A percentile compares a stretch with the other conserved stretches of the same genome.
phyloP scores from a whole-genome alignment of 2,113 vertebrate species.

The Chloroceryle aenea region DNA sequence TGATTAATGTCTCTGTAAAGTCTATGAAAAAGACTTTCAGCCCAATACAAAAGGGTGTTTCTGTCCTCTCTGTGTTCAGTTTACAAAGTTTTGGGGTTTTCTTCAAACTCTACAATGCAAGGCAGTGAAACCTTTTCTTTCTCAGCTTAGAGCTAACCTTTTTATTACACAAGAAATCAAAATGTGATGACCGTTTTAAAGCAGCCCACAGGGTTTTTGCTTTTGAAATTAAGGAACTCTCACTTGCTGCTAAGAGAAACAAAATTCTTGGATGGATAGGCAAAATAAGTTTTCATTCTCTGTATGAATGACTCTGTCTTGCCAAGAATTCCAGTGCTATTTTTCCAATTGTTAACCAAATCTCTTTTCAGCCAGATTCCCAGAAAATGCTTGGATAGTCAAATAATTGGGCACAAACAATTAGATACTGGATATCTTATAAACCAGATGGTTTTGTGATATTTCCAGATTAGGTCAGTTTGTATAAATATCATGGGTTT shows the following conservation, averaged over 20 bases:
- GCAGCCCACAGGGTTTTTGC: not conserved
- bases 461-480: conserved; percentile 5
- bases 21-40: not conserved
- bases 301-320: not conserved
- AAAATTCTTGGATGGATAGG: not conserved
- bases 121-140: not conserved
- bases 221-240: not conserved
- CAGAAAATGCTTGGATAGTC: not conserved
- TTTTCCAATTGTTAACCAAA: not conserved
- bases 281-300: not conserved
- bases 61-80: not conserved
- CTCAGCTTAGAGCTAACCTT: not conserved
- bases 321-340: not conserved
- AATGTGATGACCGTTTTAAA: not conserved
- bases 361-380: not conserved
- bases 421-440: not conserved
- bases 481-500: conserved; percentile 37
- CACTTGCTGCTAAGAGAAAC: not conserved
- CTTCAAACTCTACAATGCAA: not conserved
- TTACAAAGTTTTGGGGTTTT: not conserved
- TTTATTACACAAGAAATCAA: not conserved
- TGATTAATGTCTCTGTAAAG: not conserved
- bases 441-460: not conserved
- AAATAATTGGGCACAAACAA: not conserved
- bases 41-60: not conserved